Evolutionary conservation across 2,888 invertebrate genomes (phyloP), one percentile per base, ranked within the genome.

Genomic region (Psococerastis gibbosa): DNA sequence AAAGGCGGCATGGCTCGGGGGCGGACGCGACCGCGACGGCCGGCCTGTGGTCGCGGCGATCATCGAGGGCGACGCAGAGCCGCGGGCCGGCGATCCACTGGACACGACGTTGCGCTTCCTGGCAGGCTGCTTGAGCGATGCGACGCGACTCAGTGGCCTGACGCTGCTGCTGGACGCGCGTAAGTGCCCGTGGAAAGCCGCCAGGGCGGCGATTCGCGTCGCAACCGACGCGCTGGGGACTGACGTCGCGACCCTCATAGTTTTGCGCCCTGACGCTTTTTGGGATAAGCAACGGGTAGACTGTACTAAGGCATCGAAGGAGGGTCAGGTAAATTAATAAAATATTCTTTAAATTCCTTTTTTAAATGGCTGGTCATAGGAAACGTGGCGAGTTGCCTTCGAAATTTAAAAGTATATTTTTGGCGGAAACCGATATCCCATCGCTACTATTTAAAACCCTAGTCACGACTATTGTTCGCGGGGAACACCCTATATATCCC

Each of bases 261-360:
- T 82, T 46, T 63, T 84, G 48, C 68, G 77, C 52, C 73, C 78
- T 18, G 80, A 81, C 55, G 75, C 75, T 38, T 78, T 79, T 61
- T 75, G 79, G 71, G 79, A 80, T 55, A 78, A 79, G 55, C 75
- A 78, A 55, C 58, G 68, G 22, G 73, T 80, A 35, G 77, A 78
- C 56, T 78, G 77, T 57, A 70, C 76, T 42, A 71, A 70, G 51
- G 63, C 69, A 2, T 67, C 70, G 49, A 67, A 67, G 50, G 70
- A 72, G 50, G 68, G 68, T 53, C 71, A 75, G 67, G 70, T 70
- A 57, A 52, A 63, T 46, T 5, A n/a, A n/a, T n/a, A n/a, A n/a
- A 5, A 2, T 16, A 15, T 4, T n/a, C 2, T 17, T 43, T 15
- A 13, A 42, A 42, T 11, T n/a, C n/a, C n/a, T n/a, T n/a, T n/a